A percentile compares a stretch with the other conserved stretches of the same genome.
Evolutionary conservation across 2,888 invertebrate genomes (phyloP).

Genomic region (Syrista parreyssii): DNA sequence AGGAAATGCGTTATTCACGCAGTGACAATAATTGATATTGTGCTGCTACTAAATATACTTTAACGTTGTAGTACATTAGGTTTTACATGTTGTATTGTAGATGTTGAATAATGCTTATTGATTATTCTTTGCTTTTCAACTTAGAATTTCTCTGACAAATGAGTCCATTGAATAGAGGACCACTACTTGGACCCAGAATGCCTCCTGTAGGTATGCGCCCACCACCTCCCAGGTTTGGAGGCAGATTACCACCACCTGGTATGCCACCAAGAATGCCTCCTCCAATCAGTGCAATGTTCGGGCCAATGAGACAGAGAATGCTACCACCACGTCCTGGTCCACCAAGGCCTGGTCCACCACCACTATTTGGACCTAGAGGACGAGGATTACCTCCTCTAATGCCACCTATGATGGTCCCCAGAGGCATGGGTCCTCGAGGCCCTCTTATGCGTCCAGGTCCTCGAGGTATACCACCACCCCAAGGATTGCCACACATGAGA

Average conservation of each 20-base stretch:
- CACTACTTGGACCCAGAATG: constrained; percentile 49
- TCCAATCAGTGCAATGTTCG: constrained; percentile 45
- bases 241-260: constrained; percentile 41
- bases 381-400: constrained; percentile 45
- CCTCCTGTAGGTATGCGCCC: constrained; percentile 47
- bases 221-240: constrained; percentile 48
- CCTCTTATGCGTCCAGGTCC: constrained; percentile 43
- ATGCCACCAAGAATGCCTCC: constrained; percentile 45
- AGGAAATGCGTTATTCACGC: not conserved
- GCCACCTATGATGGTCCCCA: constrained; percentile 47
- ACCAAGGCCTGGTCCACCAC: constrained; percentile 26
- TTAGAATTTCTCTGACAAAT: constrained; percentile 27
- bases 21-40: not conserved
- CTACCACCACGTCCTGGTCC: constrained; percentile 31
- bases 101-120: not conserved
- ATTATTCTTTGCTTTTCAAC: not conserved
- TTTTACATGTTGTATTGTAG: not conserved
- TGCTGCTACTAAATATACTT: not conserved
- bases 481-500: constrained; percentile 51
- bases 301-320: constrained; percentile 41
- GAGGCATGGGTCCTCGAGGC: constrained; percentile 36
- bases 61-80: too few relatives aligned
- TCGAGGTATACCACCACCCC: constrained; percentile 45
- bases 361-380: constrained; percentile 41
- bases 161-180: constrained; percentile 58